These are phyloP conservation scores for Cassiopea andromeda DNA, from an alignment of 30 jellyfish, hydroid and myxozoan genomes.

Conservation along the genomic window DNA sequence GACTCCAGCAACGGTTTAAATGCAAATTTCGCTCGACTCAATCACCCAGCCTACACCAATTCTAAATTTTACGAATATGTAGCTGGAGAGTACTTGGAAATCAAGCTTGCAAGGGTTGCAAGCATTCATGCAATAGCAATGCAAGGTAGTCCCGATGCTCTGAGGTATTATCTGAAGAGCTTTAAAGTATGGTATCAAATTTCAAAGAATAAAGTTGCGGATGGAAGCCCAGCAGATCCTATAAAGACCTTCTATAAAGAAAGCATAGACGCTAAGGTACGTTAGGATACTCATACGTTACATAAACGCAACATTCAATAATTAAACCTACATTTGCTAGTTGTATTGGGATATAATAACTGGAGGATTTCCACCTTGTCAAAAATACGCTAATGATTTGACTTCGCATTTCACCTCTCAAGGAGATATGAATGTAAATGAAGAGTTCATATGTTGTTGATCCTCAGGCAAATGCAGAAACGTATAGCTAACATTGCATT, in stretches of 20 bases:
- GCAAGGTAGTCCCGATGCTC: conserved; percentile 37
- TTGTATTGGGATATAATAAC: too few species aligned
- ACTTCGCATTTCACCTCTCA: too few species aligned
- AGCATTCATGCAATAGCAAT: conserved; percentile 15
- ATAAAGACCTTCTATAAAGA: neutral
- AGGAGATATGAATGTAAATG: too few species aligned
- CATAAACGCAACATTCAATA: too few species aligned
- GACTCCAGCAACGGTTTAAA: conserved; percentile 9
- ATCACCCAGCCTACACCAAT: conserved; percentile 29
- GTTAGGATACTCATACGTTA: neutral
- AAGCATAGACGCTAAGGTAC: conserved; percentile 4
- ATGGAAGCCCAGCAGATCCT: neutral
- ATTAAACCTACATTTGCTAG: too few species aligned
- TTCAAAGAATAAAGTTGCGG: neutral
- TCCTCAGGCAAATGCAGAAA: too few species aligned
- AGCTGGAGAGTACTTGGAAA: conserved; percentile 19
- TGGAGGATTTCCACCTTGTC: too few species aligned
- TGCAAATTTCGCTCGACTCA: conserved; percentile 31
- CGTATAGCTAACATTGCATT: too few species aligned
- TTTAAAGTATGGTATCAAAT: conserved; percentile 31
- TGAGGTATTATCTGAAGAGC: conserved; percentile 20
- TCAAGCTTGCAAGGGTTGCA: conserved; percentile 7
- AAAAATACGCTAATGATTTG: too few species aligned
- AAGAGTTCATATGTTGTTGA: too few species aligned
- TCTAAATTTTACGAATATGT: conserved; percentile 13